Evolutionary conservation across 2,888 invertebrate species (phyloP), one percentile per base, ranked within the genome.

Genomic region (Oxytorus armatus): DNA sequence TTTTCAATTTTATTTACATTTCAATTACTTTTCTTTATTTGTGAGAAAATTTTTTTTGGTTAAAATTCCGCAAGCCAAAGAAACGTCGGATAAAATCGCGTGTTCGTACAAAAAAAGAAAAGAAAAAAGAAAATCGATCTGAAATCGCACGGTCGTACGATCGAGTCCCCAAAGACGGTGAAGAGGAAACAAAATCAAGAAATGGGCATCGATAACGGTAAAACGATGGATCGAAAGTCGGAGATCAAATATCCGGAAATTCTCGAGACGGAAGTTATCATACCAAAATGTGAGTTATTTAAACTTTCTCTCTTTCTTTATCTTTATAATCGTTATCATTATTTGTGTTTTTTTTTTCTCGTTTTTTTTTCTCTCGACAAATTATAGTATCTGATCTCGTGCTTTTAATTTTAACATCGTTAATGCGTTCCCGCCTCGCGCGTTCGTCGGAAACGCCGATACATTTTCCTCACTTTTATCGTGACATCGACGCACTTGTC

Each of bases 161-260:
- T 25, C 23, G 44, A 47, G 7, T 36, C 36, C 3, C 29, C 8
- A 36, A 3, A 55, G 39, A 10, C 3, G 42, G 25, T 23, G 44
- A 33, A 29, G 18, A 7, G 29, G 33, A 33, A 11, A n/a, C 16
- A 39, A 8, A 36, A 16, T 5, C 39, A 55, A 51, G 81, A 49
- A 79, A 84, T 84, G 84, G 83, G 83, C 36, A 77, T 86, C 61
- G 88, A 88, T 55, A 90, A 90, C 84, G 88, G 87, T 0, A 77
- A 82, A 25, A 65, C 81, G 18, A 86, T 86, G 66, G 84, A 85
- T 42, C 87, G 86, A 72, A 88, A 85, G 25, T 79, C 84, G 47
- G 84, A 86, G 33, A 25, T 81, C 4, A 88, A 88, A 75, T 83
- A 61, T 47, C 81, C 86, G 0, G 87, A 89, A 33, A 72, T 80